Evolutionary conservation across 2,797 vertebrate genomes (phyloP).

Genomic region (Todus mexicanus): DNA sequence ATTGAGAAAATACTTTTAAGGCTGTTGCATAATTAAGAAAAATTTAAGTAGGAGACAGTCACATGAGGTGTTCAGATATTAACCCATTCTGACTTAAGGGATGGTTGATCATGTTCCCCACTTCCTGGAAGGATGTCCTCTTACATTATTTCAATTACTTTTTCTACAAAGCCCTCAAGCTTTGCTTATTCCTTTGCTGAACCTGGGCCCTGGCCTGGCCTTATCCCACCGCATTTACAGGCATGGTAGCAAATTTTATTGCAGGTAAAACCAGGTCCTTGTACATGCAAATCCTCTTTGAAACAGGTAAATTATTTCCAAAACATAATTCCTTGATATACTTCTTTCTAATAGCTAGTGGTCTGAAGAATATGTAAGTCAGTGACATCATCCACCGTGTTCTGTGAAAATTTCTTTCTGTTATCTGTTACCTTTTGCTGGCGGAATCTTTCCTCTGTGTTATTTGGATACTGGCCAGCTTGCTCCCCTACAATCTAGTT

Average conservation of each 20-base stretch:
- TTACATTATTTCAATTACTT: not conserved
- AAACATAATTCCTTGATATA: not conserved
- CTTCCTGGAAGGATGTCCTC: not conserved
- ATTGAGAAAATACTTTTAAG: not conserved
- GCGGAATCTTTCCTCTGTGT: not conserved
- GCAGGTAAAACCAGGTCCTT: not conserved
- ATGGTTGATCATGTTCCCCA: not conserved
- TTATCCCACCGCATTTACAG: not conserved
- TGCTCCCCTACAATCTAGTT: not conserved
- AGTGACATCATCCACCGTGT: not conserved
- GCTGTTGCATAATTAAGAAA: too few species aligned
- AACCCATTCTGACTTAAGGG: not conserved
- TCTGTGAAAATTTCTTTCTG: not conserved
- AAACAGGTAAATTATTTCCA: not conserved
- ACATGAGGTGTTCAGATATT: not conserved
- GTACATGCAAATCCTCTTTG: not conserved
- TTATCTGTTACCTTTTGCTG: not conserved
- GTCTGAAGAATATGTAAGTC: not conserved
- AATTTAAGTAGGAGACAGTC: not conserved
- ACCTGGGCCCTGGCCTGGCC: not conserved
- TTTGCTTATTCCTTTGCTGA: not conserved
- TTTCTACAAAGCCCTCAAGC: not conserved
- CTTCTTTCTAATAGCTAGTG: not conserved
- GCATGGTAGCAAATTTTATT: not conserved
- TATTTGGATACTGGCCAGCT: constrained; percentile 19